These are phyloP conservation scores for Cliona cf. orientalis DNA, from an alignment of 37 sponge, comb jelly and placozoan genomes.

Conservation along the genomic window DNA sequence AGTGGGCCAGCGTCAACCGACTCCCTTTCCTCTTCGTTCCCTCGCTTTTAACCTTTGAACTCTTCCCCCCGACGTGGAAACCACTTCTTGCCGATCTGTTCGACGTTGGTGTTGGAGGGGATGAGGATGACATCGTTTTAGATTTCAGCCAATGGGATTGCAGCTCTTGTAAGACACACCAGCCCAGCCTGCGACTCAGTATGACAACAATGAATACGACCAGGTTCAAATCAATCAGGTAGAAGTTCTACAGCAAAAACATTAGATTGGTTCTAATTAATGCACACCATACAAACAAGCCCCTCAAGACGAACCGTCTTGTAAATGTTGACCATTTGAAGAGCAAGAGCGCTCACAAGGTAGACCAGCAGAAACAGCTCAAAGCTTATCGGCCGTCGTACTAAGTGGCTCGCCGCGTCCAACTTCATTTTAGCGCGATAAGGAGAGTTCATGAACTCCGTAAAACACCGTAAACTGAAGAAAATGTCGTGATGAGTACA, in stretches of 20 bases:
- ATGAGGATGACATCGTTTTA: neutral
- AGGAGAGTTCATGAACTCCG: neutral
- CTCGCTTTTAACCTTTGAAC: neutral
- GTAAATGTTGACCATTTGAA: conserved; percentile 84
- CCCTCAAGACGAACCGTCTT: conserved; percentile 74
- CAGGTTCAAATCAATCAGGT: conserved; percentile 64
- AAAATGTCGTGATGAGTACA: neutral
- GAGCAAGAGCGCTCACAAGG: conserved; percentile 45
- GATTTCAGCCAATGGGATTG: conserved; percentile 22
- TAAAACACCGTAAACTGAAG: neutral
- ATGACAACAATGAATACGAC: conserved; percentile 56
- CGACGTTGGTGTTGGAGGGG: neutral
- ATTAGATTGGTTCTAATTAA: conserved; percentile 27
- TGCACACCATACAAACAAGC: conserved; percentile 30
- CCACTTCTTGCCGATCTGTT: neutral
- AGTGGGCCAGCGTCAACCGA: conserved; percentile 3
- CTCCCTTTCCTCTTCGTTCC: too few relatives aligned
- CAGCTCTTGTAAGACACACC: conserved; percentile 44
- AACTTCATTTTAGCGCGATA: conserved; percentile 18
- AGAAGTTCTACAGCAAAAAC: conserved; percentile 46
- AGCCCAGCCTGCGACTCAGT: conserved; percentile 57
- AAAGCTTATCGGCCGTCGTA: conserved; percentile 52
- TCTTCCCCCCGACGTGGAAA: too few relatives aligned
- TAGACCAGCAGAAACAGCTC: conserved; percentile 71
- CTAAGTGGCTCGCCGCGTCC: conserved; percentile 70